Evolutionary conservation across 2,888 invertebrate genomes (phyloP), one percentile per base, ranked within the genome.

Genomic region (Protonemura montana): DNA sequence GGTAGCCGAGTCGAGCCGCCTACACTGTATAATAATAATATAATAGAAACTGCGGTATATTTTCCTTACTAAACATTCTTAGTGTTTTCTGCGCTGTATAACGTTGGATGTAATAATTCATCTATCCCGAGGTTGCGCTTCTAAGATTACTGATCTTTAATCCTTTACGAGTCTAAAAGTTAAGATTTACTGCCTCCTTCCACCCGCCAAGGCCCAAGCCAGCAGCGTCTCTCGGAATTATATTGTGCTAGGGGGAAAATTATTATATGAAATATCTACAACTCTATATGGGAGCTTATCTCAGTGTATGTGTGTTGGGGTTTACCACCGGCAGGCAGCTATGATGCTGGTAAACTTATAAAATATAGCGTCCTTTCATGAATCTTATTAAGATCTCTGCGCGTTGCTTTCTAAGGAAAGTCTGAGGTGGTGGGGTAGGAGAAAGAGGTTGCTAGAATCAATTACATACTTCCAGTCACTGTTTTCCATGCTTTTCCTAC

Each of bases 351-450:
- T 93, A 94, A 94, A 81, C 81, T 89, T 89, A 95, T 95, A 95
- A 95, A 95, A 95, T 95, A 95, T 95, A 94, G 94, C 94, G 94
- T 93, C 94, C 95, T 95, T 95, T 95, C 95, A 95, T 95, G 95
- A 95, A 95, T 95, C 95, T 95, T 95, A 95, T 95, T 95, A 95
- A 94, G 94, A 94, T 95, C 95, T 94, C 94, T 94, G 88, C 86
- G 86, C 87, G 86, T 76, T 81, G 84, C 41, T 93, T 91, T 92
- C 93, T 91, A 93, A 93, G 91, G 91, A 93, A 91, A 87, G 92
- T 92, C 89, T 88, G 91, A 89, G 92, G 92, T 87, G 86, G 83
- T 30, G 80, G 35, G 81, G 87, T 86, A 29, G 85, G 90, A 90
- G 90, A 91, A 78, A 78, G 35, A 42, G 84, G 84, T 59, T 84